Conservation (phyloP, 2,888 invertebrate genomes). For the Ormia ochracea region DNA sequence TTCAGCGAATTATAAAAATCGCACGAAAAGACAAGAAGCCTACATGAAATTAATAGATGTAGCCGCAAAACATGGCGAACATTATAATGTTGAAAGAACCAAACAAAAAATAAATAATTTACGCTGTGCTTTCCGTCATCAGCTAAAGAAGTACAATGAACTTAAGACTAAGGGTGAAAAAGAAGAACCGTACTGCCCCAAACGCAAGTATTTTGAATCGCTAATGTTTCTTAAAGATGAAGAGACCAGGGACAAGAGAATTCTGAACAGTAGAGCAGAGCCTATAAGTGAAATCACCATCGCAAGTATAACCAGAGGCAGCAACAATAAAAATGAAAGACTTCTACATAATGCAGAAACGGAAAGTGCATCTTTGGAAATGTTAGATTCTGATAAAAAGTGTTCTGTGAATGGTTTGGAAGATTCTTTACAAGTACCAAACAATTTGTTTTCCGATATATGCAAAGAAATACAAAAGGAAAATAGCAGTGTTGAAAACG, state of each 20-base stretch:
- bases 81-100: constrained; percentile 75
- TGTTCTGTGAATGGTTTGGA: constrained; percentile 42
- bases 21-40: constrained; percentile 74
- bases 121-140: constrained; percentile 75
- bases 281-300: constrained; percentile 35
- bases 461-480: constrained; percentile 58
- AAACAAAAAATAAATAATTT: constrained; percentile 77
- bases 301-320: constrained; percentile 16
- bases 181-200: constrained; percentile 75
- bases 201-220: constrained; percentile 75
- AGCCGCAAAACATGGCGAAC: constrained; percentile 75
- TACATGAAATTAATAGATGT: constrained; percentile 75
- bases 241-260: constrained; percentile 67
- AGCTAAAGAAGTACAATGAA: constrained; percentile 75
- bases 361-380: constrained; percentile 45
- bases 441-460: constrained; percentile 52
- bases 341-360: constrained; percentile 46
- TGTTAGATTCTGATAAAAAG: constrained; percentile 46
- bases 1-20: constrained; percentile 74
- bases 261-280: constrained; percentile 43
- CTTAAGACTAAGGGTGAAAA: constrained; percentile 74
- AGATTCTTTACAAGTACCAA: constrained; percentile 50
- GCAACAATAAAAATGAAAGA: constrained; percentile 31
- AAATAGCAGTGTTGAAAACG: constrained; percentile 19
- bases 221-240: constrained; percentile 76